Conservation (phyloP, 2,888 invertebrate genomes). For the Melanotus villosus region DNA sequence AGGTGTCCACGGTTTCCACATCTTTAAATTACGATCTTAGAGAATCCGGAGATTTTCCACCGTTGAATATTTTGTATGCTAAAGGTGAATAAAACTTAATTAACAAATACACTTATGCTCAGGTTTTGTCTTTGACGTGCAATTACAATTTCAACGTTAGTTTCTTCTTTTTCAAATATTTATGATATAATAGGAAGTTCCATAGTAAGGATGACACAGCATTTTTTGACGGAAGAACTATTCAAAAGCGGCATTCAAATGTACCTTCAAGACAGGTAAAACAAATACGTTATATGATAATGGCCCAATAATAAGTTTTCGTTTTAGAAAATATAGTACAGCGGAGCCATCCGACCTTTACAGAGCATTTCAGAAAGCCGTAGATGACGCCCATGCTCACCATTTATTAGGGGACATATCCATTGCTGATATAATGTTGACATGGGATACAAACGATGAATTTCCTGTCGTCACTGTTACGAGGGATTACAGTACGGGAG, state of each 20-base stretch:
- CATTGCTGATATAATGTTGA: not conserved
- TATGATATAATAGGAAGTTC: slow-evolving; percentile 7
- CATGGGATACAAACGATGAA: slow-evolving; percentile 38
- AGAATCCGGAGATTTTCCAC: slow-evolving; percentile 71
- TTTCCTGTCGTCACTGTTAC: slow-evolving; percentile 42
- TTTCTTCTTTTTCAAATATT: not conserved
- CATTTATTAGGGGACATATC: not conserved
- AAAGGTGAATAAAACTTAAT: slow-evolving; percentile 27
- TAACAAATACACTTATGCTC: too few species aligned
- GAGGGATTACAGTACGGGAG: slow-evolving; percentile 9
- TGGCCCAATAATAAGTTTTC: too few species aligned
- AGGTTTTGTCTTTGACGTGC: too few species aligned
- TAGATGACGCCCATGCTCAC: not conserved
- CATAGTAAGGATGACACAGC: slow-evolving; percentile 32
- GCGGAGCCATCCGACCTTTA: slow-evolving; percentile 60
- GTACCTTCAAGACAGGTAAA: slow-evolving; percentile 30
- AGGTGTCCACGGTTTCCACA: slow-evolving; percentile 62
- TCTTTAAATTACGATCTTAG: slow-evolving; percentile 68
- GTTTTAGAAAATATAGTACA: slow-evolving; percentile 47
- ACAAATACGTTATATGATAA: not conserved
- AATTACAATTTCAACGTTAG: too few species aligned
- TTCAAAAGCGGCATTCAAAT: slow-evolving; percentile 26
- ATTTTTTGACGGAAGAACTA: slow-evolving; percentile 27
- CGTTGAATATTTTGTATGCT: slow-evolving; percentile 19
- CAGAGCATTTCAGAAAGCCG: slow-evolving; percentile 54